Conservation (phyloP, 2,113 vertebrate genomes). For the Corythoichthys haematopterus region DNA sequence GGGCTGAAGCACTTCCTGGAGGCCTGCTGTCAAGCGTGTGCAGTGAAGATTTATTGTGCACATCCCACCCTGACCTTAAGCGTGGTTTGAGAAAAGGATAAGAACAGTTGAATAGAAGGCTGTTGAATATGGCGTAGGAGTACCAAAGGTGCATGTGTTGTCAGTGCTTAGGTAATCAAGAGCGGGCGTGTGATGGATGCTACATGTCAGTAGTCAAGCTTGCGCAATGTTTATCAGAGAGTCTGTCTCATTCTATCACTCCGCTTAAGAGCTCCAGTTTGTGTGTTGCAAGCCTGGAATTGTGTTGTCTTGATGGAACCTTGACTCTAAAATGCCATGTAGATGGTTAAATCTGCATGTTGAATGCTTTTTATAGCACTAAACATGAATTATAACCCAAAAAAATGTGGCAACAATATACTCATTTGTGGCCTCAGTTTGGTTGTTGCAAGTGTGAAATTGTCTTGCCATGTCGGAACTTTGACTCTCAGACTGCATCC, state of each 20-base stretch:
- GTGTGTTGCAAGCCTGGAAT: slow-evolving; percentile 14
- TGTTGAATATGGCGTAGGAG: slow-evolving; percentile 42
- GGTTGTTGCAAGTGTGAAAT: no score
- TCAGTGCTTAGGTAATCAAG: slow-evolving; percentile 46
- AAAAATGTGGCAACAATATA: no score
- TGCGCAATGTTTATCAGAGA: background rate
- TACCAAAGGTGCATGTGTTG: slow-evolving; percentile 20
- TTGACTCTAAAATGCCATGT: background rate
- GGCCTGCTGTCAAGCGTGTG: slow-evolving; percentile 48
- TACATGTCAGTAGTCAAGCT: slow-evolving; percentile 29
- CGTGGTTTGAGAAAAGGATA: slow-evolving; percentile 34
- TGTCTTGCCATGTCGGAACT: no score
- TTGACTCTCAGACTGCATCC: no score
- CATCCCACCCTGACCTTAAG: slow-evolving; percentile 52
- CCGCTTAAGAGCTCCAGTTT: slow-evolving; percentile 29
- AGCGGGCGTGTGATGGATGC: slow-evolving; percentile 55
- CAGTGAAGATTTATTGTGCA: slow-evolving; percentile 59
- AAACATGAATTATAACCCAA: no score
- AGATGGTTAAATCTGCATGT: background rate
- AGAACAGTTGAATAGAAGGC: slow-evolving; percentile 39
- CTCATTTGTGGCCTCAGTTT: no score
- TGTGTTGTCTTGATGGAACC: background rate
- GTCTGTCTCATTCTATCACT: slow-evolving; percentile 20
- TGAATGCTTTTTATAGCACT: no score
- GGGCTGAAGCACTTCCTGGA: slow-evolving; percentile 44